Evolutionary conservation across 2,797 vertebrate genomes (phyloP).

Genomic region (Sphenopsis melanotis): DNA sequence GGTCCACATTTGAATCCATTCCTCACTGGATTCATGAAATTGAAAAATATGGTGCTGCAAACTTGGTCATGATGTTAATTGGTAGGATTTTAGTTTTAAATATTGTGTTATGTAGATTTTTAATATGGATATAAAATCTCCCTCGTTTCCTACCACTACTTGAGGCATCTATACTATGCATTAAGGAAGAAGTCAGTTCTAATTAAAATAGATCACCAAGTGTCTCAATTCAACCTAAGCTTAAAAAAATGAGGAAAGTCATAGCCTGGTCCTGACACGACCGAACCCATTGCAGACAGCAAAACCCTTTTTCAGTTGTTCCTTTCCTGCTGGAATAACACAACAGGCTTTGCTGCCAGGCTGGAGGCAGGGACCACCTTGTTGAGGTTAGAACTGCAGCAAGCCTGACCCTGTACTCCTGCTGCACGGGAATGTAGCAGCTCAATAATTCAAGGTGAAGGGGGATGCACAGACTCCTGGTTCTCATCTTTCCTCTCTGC

Average conservation of each 20-base stretch:
- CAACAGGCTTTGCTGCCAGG: background rate
- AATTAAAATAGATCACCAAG: background rate
- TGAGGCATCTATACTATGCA: background rate
- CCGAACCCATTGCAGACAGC: background rate
- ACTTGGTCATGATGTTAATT: constrained; percentile 88
- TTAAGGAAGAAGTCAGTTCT: background rate
- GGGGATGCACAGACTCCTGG: background rate
- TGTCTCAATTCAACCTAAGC: background rate
- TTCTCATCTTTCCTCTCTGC: constrained; percentile 42
- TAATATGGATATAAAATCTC: background rate
- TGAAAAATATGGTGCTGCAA: constrained; percentile 88
- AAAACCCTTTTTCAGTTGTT: background rate
- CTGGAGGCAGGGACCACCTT: background rate
- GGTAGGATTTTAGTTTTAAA: constrained; percentile 73
- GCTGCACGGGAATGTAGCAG: background rate
- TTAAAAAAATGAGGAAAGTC: background rate
- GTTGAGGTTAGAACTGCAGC: background rate
- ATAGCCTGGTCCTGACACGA: background rate
- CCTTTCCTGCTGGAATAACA: background rate
- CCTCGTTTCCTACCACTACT: background rate
- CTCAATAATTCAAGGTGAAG: background rate
- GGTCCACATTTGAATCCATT: constrained; percentile 87
- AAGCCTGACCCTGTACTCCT: background rate
- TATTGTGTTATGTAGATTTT: background rate
- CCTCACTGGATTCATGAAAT: constrained; percentile 92